These are phyloP conservation scores for Sakesphorus luctuosus DNA, from an alignment of 2,113 vertebrate genomes.

Conservation along the genomic window DNA sequence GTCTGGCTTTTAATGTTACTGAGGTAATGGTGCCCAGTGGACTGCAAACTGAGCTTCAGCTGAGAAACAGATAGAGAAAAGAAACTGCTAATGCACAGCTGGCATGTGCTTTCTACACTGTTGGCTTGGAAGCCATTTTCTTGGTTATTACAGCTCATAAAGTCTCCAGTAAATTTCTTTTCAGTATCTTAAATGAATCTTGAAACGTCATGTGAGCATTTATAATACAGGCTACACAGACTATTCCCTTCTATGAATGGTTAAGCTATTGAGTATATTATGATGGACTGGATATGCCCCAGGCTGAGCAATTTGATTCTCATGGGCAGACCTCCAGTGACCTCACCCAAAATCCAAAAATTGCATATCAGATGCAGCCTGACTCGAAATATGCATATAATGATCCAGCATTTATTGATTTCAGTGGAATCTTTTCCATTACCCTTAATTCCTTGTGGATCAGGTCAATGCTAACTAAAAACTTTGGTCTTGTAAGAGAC, in stretches of 20 bases:
- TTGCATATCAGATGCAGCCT: neutral
- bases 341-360: neutral
- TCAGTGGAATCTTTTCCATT: neutral
- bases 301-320: neutral
- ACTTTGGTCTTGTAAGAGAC: neutral
- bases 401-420: neutral
- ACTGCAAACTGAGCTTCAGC: constrained; percentile 48
- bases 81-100: constrained; percentile 42
- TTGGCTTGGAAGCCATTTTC: constrained; percentile 58
- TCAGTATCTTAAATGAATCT: constrained; percentile 54
- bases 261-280: neutral
- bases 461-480: neutral
- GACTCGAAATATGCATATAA: neutral
- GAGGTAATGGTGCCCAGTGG: constrained; percentile 48
- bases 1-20: constrained; percentile 41
- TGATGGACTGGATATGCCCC: neutral
- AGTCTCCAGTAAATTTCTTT: constrained; percentile 52
- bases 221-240: constrained; percentile 32
- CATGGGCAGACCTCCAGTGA: neutral
- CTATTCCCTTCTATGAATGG: constrained; percentile 23
- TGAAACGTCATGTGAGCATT: constrained; percentile 33
- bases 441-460: neutral
- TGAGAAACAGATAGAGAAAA: constrained; percentile 60
- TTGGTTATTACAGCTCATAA: constrained; percentile 59
- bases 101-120: constrained; percentile 33